These are phyloP conservation scores for Gymnocypris eckloni DNA, from an alignment of 2,797 vertebrate species.

Conservation along the genomic window DNA sequence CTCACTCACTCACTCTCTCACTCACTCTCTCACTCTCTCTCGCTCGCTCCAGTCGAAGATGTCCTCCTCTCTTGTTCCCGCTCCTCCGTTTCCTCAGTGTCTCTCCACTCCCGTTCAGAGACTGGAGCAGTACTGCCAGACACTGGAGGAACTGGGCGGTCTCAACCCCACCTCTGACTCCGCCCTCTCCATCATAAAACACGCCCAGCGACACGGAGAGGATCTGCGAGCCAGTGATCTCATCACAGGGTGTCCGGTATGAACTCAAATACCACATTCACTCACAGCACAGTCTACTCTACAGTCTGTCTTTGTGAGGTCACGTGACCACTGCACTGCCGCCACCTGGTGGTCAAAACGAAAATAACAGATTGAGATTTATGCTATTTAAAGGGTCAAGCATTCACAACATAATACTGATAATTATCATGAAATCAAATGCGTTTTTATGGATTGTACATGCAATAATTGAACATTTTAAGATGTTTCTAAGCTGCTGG, in stretches of 20 bases:
- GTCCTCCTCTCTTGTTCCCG: conserved; percentile 70
- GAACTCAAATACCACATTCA: conserved; percentile 52
- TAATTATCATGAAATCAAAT: not conserved
- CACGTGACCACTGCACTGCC: not conserved
- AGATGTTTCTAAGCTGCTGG: not conserved
- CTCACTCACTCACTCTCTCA: conserved; percentile 25
- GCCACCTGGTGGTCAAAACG: conserved; percentile 10
- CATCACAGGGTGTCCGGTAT: conserved; percentile 90
- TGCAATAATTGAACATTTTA: not conserved
- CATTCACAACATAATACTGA: not conserved
- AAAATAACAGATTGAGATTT: not conserved
- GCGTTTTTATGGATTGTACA: not conserved
- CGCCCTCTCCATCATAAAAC: conserved; percentile 83
- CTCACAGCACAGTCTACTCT: not conserved
- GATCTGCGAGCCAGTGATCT: conserved; percentile 90
- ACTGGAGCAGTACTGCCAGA: conserved; percentile 84
- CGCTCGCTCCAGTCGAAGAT: conserved; percentile 72
- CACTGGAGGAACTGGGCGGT: conserved; percentile 85
- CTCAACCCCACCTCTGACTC: conserved; percentile 84
- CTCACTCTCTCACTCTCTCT: conserved; percentile 31
- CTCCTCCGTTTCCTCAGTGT: conserved; percentile 78
- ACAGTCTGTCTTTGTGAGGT: conserved; percentile 16
- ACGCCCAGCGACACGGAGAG: conserved; percentile 84
- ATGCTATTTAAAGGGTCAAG: not conserved
- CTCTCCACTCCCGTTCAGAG: conserved; percentile 84